phyloP scores from a whole-genome alignment of 2,113 vertebrate genomes.

The Zonotrichia leucophrys region DNA sequence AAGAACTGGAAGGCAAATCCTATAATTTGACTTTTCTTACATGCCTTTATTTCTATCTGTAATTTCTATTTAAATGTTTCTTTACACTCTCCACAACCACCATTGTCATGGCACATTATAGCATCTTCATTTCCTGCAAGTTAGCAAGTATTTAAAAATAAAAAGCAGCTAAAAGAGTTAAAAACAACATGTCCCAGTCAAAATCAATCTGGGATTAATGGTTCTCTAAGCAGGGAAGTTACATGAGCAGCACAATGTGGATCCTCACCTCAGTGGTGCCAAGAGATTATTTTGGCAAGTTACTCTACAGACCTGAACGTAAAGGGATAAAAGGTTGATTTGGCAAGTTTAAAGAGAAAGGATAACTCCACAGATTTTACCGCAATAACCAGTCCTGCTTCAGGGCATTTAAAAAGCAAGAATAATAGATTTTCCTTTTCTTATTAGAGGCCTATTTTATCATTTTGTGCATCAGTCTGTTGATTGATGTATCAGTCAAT shows the following conservation, averaged over 20 bases:
- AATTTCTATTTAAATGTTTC: conserved; percentile 1
- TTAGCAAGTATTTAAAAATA: neutral
- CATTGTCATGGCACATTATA: neutral
- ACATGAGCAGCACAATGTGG: neutral
- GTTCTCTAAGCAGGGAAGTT: neutral
- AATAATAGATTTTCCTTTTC: neutral
- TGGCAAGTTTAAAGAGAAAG: conserved; percentile 8
- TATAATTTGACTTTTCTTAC: neutral
- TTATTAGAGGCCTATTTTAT: neutral
- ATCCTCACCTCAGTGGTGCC: neutral
- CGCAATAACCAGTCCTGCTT: conserved; percentile 29
- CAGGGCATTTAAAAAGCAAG: conserved; percentile 22
- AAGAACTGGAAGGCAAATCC: neutral
- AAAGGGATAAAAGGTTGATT: neutral
- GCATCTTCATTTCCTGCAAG: neutral
- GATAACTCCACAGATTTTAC: conserved; percentile 19
- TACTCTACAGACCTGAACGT: neutral
- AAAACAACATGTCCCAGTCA: neutral
- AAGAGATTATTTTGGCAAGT: conserved; percentile 26
- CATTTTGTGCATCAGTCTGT: neutral
- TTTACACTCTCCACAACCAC: neutral
- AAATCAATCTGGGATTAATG: neutral
- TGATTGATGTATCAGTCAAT: conserved; percentile 48
- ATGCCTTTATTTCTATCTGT: neutral
- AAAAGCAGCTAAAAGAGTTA: neutral